These are phyloP conservation scores for Pseudochirops cupreus DNA, from an alignment of 2,797 vertebrate genomes.

Conservation along the genomic window DNA sequence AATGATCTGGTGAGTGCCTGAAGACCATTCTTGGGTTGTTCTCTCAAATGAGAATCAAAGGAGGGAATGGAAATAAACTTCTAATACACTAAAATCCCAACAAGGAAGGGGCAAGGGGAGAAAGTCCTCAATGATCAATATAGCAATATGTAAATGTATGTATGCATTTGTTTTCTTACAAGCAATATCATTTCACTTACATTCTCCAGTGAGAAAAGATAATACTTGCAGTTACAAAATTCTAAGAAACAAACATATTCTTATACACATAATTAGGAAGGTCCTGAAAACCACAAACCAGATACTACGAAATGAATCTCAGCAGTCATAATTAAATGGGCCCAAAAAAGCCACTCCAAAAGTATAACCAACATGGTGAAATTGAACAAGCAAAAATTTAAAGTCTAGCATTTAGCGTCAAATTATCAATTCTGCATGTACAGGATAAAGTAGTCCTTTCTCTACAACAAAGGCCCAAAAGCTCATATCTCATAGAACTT, in stretches of 20 bases:
- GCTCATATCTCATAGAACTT: not conserved
- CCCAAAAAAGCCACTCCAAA: not conserved
- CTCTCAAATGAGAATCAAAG: not conserved
- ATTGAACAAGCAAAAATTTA: not conserved
- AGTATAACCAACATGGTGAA: not conserved
- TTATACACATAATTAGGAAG: not conserved
- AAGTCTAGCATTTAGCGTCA: not conserved
- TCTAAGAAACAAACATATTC: not conserved
- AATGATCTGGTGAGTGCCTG: not conserved
- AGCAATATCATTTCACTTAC: not conserved
- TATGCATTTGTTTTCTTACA: not conserved
- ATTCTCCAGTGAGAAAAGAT: not conserved
- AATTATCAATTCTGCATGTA: not conserved
- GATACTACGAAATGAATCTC: not conserved
- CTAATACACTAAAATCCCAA: not conserved
- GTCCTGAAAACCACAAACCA: not conserved
- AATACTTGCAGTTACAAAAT: not conserved
- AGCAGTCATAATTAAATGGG: not conserved
- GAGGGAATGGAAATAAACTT: not conserved
- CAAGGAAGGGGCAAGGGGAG: not conserved
- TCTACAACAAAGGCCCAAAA: not conserved
- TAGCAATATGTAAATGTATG: not conserved
- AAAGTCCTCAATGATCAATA: not conserved
- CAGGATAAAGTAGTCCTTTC: not conserved
- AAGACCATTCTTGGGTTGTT: not conserved